Conservation (phyloP, 2,797 vertebrate species). For the Falco novaeseelandiae region DNA sequence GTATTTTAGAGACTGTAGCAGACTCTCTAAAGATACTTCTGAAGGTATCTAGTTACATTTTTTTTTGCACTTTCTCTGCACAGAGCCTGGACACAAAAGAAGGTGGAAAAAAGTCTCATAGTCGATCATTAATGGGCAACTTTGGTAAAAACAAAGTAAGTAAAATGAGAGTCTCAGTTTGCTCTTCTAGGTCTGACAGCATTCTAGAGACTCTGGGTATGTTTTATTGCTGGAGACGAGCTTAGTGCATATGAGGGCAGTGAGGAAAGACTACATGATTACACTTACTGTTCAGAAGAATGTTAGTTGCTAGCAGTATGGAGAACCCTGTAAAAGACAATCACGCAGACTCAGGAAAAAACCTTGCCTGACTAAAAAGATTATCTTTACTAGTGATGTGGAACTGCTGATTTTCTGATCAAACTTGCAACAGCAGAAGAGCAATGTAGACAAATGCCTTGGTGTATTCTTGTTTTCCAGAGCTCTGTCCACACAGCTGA, state of each 20-base stretch:
- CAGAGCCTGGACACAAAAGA: slow-evolving; percentile 88
- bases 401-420: background rate
- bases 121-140: slow-evolving; percentile 90
- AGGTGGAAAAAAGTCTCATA: slow-evolving; percentile 89
- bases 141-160: slow-evolving; percentile 93
- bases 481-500: background rate
- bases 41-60: background rate
- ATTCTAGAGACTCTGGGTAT: background rate
- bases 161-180: background rate
- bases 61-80: slow-evolving; percentile 4
- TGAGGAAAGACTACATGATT: background rate
- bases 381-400: background rate
- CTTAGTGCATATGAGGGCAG: background rate
- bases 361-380: background rate
- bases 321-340: background rate
- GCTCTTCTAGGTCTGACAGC: background rate
- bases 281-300: background rate
- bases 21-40: background rate
- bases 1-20: background rate
- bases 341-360: background rate
- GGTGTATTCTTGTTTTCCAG: background rate
- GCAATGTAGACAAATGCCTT: background rate
- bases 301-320: background rate
- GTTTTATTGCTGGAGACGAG: background rate
- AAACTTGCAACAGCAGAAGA: background rate